Evolutionary conservation across 2,888 invertebrate genomes (phyloP).

Genomic region (Phlogophora meticulosa): DNA sequence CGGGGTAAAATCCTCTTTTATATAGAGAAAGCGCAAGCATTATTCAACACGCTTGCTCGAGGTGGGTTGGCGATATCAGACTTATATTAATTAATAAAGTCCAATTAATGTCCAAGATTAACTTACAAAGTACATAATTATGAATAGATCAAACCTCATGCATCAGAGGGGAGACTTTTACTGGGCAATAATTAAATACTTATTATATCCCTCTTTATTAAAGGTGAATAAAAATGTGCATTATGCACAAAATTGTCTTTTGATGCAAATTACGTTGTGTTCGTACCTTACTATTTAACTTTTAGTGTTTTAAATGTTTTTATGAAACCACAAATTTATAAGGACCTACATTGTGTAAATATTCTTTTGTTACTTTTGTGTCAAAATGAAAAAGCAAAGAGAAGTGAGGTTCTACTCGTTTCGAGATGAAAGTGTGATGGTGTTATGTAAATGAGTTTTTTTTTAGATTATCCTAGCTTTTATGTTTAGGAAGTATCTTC

Average conservation of each 20-base stretch:
- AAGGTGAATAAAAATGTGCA: constrained; percentile 35
- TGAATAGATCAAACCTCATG: too few species aligned
- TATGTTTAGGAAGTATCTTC: constrained; percentile 6
- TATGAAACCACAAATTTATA: constrained; percentile 26
- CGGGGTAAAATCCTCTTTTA: too few species aligned
- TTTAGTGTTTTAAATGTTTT: constrained; percentile 18
- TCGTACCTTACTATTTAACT: constrained; percentile 24
- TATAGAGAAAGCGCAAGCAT: too few species aligned
- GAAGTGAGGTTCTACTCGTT: constrained; percentile 17
- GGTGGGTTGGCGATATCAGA: too few species aligned
- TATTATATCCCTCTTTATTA: constrained; percentile 49
- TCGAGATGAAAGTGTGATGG: constrained; percentile 8
- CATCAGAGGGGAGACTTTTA: too few species aligned
- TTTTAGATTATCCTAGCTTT: constrained; percentile 15
- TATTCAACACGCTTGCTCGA: too few species aligned
- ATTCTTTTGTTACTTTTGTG: constrained; percentile 8
- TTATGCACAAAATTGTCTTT: constrained; percentile 43
- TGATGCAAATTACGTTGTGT: constrained; percentile 37
- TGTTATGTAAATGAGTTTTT: constrained; percentile 26
- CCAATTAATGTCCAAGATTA: too few species aligned
- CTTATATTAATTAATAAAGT: too few species aligned
- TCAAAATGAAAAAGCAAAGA: constrained; percentile 22
- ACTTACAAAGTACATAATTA: too few species aligned
- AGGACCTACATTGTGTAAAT: constrained; percentile 27
- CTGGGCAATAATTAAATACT: too few species aligned